Evolutionary conservation across 1,140 invertebrate species (phyloP).

Genomic region (Megalonaias nervosa): DNA sequence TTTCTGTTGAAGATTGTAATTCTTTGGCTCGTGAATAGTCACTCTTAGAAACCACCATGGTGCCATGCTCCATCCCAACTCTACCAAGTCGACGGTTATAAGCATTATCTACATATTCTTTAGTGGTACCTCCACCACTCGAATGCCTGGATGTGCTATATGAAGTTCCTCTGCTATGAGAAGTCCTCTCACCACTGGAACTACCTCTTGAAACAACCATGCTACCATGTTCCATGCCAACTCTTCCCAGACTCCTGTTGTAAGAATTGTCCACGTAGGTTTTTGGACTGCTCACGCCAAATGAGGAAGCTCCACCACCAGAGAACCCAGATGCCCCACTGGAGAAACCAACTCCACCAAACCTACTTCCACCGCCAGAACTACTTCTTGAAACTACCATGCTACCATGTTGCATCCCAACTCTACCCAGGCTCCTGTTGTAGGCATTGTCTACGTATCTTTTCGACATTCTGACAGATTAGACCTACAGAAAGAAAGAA

Average conservation of each 20-base stretch:
- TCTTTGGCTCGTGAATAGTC: not conserved
- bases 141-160: not conserved
- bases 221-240: constrained; percentile 40
- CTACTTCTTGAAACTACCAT: constrained; percentile 25
- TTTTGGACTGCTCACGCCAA: constrained; percentile 20
- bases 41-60: not conserved
- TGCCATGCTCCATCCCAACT: not conserved
- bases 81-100: constrained; percentile 14
- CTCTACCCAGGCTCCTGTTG: constrained; percentile 39
- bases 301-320: not conserved
- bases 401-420: constrained; percentile 37
- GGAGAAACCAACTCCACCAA: not conserved
- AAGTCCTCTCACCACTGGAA: too few species aligned
- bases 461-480: too few species aligned
- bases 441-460: constrained; percentile 48
- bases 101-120: constrained; percentile 26
- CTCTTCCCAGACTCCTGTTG: constrained; percentile 44
- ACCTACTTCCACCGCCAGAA: too few species aligned
- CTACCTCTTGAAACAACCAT: constrained; percentile 18
- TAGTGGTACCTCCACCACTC: not conserved
- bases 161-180: too few species aligned
- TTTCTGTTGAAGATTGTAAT: not conserved
- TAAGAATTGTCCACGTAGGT: constrained; percentile 44
- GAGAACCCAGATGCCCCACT: too few species aligned
- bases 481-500: too few species aligned